Base-by-base conservation (phyloP, 2,113 vertebrate genomes). In the Cnemophilus loriae region DNA sequence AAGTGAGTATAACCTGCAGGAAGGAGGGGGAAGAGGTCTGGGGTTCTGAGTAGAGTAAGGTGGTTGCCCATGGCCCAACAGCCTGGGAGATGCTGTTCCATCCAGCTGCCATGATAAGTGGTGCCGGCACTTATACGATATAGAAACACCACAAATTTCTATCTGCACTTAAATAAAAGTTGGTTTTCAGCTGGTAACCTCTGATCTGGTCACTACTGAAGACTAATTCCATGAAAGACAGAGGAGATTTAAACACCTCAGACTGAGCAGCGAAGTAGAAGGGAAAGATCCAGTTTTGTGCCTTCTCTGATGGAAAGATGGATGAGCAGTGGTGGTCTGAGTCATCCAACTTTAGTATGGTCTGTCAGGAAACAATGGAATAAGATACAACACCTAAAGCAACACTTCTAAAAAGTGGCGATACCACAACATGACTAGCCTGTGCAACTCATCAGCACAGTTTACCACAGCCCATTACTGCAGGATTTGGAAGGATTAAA, bases 381-480 rank as follows among this genome's bases (percentile, higher is more conserved):
- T 47, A 90, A 95, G 63, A 92, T 80, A 86, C 0, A 0, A 81
- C 28, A 80, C 73, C 78, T 83, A 74, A 77, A 59, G 47, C 60
- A 93, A 69, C 14, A 7, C 30, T 95, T 93, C 42, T 75, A 56
- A 84, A 88, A 90, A 84, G 89, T 41, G 28, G 80, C 47, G 81
- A 78, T 75, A 81, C 73, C 76, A 89, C 95, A 95, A 59, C n/a
- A 60, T 27, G 27, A 44, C 79, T 67, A 70, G 68, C 13, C 92
- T 95, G 89, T 95, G 56, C 92, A 90, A 81, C 86, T 93, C 91
- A 93, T 93, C 93, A 92, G 64, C 44, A 56, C 33, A 63, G 76
- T 65, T 92, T 87, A 93, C 80, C 59, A 56, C 83, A 95, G 89
- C 35, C 27, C 64, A 41, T 81, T 86, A 84, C 50, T 81, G 64